Percentiles rank a stretch among this genome's conserved stretches.
These are phyloP conservation scores for Leuciscus waleckii DNA, from an alignment of 2,797 vertebrate genomes.

Conservation along the genomic window DNA sequence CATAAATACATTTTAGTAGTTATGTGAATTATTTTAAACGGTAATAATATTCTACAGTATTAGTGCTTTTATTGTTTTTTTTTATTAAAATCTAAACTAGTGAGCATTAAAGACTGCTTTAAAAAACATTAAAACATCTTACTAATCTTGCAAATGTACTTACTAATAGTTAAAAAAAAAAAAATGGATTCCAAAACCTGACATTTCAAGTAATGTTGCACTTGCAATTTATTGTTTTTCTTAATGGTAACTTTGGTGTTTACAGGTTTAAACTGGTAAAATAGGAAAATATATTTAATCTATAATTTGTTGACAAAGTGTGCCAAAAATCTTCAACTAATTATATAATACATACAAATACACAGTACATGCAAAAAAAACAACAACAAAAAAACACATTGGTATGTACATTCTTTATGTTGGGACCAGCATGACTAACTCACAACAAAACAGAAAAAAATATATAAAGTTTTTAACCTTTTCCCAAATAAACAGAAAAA, in stretches of 20 bases:
- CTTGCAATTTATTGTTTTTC: not conserved
- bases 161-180: too few species aligned
- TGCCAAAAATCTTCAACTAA: not conserved
- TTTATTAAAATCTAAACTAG: not conserved
- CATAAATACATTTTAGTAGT: not conserved
- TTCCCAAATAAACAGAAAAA: not conserved
- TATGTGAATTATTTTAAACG: not conserved
- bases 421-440: not conserved
- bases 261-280: not conserved
- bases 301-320: not conserved
- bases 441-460: not conserved
- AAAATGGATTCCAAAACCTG: not conserved
- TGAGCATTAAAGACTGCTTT: not conserved
- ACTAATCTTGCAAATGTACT: too few species aligned
- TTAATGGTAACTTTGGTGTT: not conserved
- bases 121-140: not conserved
- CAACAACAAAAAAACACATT: accelerated
- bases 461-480: not conserved
- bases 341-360: not conserved
- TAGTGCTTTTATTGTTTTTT: too few species aligned
- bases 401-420: not conserved
- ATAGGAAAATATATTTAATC: not conserved
- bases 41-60: not conserved
- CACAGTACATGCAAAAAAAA: not conserved
- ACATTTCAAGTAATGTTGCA: not conserved